Evolutionary conservation across 2,888 invertebrate species (phyloP), one percentile per base, ranked within the genome.

Genomic region (Phlogophora meticulosa): DNA sequence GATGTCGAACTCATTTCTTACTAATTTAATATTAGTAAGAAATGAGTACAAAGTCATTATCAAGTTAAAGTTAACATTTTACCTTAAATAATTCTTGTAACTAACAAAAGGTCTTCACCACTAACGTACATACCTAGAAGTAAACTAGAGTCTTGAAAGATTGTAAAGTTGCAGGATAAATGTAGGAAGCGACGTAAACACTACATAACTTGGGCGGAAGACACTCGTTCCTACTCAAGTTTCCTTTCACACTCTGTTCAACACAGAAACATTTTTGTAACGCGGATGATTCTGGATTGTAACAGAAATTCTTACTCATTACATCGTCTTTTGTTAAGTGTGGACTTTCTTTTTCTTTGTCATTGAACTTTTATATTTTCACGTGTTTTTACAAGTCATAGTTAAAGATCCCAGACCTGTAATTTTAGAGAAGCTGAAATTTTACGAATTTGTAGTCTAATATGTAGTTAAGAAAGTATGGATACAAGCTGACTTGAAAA

Each of bases 131-230:
- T 49, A 43, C 28, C 38, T 13, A 57, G 48, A 34, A 67, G 56
- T 61, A 48, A 61, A 61, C 74, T 53, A 48, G 60, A 53, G 49
- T 34, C 24, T 61, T 64, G 53, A 60, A 74, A 74, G 55, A 74
- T 74, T 74, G 59, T 75, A 64, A 69, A 69, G 34, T 74, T 69
- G 42, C 55, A 45, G 52, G 76, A 75, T 75, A 70, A 64, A 75
- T 74, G 70, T 70, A 59, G 70, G 48, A 60, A 70, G 64, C 43
- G 76, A 64, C 64, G 53, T 75, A 64, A 75, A 64, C 70, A 75
- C 70, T 70, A 75, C 64, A 75, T 75, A 60, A 75, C 76, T 57
- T 48, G 63, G 40, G 48, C 48, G 75, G 70, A 69, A 75, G 75
- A 64, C 56, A 63, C 59, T 69, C 70, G 70, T 57, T 64, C 40